Evolutionary conservation across 2,888 invertebrate genomes (phyloP).

Genomic region (Drosophila bunnanda): DNA sequence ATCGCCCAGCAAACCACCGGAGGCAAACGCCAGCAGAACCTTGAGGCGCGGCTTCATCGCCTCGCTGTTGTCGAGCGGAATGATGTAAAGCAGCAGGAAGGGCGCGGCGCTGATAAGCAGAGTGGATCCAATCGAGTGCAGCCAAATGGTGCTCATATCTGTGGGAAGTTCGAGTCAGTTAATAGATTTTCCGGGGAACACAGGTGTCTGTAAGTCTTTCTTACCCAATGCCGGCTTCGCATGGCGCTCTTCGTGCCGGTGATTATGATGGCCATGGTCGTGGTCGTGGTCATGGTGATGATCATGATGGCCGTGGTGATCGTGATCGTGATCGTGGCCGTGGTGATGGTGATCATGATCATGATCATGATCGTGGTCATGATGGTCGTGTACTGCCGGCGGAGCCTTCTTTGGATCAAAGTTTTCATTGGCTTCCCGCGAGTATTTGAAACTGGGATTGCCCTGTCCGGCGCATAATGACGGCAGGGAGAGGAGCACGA

Average conservation of each 20-base stretch:
- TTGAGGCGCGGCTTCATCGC: constrained; percentile 95
- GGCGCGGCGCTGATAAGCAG: constrained; percentile 97
- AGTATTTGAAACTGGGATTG: constrained; percentile 93
- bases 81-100: constrained; percentile 95
- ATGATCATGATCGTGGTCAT: constrained; percentile 43
- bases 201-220: neutral
- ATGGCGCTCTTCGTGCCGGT: constrained; percentile 87
- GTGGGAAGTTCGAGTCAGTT: constrained; percentile 1
- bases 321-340: constrained; percentile 45
- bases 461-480: constrained; percentile 85
- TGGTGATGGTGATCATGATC: constrained; percentile 46
- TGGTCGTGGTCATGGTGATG: constrained; percentile 76
- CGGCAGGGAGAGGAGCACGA: constrained; percentile 83
- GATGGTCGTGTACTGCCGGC: constrained; percentile 56
- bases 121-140: constrained; percentile 95
- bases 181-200: neutral
- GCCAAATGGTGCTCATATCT: constrained; percentile 86
- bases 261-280: constrained; percentile 55
- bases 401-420: constrained; percentile 62
- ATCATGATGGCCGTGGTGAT: constrained; percentile 43
- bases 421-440: constrained; percentile 86
- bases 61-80: constrained; percentile 94
- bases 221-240: constrained; percentile 72
- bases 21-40: constrained; percentile 95
- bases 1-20: constrained; percentile 98